Evolutionary conservation across 2,888 invertebrate species (phyloP).

Genomic region (Cephonodes hylas): DNA sequence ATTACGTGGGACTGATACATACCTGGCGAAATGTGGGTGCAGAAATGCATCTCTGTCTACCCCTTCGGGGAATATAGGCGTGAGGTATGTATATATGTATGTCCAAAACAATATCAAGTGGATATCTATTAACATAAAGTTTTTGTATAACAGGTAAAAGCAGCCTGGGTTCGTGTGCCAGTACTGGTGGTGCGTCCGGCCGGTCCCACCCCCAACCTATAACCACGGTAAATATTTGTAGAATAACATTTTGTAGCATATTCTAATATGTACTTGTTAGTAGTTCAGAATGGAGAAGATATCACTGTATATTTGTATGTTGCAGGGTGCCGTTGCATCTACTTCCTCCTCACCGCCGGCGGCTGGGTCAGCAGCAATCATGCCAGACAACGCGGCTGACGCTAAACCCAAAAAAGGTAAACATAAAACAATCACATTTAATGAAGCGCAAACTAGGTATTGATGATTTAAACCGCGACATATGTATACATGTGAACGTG

Average conservation of each 20-base stretch:
- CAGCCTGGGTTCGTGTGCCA: conserved; percentile 86
- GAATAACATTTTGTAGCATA: not conserved
- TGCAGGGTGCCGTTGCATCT: conserved; percentile 75
- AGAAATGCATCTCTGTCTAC: too few species aligned
- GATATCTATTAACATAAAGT: not conserved
- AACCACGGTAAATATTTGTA: conserved; percentile 61
- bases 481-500: too few species aligned
- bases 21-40: too few species aligned
- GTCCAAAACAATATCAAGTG: too few species aligned
- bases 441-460: not conserved
- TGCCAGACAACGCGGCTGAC: conserved; percentile 73
- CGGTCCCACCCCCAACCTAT: conserved; percentile 75
- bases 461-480: not conserved
- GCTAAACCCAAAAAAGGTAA: conserved; percentile 73
- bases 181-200: conserved; percentile 79
- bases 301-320: not conserved
- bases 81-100: too few species aligned
- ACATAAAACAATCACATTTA: not conserved
- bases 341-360: conserved; percentile 76
- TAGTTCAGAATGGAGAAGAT: too few species aligned
- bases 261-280: too few species aligned
- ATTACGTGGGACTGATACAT: too few species aligned
- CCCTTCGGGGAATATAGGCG: too few species aligned
- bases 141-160: conserved; percentile 69
- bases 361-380: conserved; percentile 63